Evolutionary conservation across 2,113 vertebrate genomes (phyloP), one percentile per base, ranked within the genome.

Genomic region (Colinus virginianus): DNA sequence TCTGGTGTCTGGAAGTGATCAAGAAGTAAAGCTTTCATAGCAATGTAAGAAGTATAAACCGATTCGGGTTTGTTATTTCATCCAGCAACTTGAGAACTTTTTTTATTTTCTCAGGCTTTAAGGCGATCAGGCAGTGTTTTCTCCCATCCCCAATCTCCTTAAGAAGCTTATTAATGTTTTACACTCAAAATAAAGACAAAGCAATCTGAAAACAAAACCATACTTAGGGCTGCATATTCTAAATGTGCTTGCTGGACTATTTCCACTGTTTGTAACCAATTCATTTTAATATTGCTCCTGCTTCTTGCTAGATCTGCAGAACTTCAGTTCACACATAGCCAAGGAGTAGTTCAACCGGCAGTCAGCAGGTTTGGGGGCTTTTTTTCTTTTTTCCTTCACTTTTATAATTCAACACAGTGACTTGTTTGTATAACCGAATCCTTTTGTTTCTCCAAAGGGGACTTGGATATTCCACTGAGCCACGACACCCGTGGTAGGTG

Each of bases 351-450:
- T 95, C 84, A 88, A 92, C 69, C 69, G 70, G 77, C 78, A 70
- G 64, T n/a, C 56, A 85, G 55, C 67, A 92, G 86, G 82, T 77
- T 94, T 95, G 70, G 49, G 26, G 7, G 28, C 17, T 40, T 63
- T 62, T 58, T 21, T 70, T 85, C 75, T 20, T 42, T 28, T 17
- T 3, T 40, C 40, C 3, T 2, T 15, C 2, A 18, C 30, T 70
- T 84, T 90, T 90, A 77, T 89, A 85, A 90, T 95, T 91, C 83
- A 67, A 53, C 7, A 14, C 51, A 79, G 64, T 49, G 79, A 48
- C 70, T 94, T 97, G 91, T 96, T 97, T 97, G 97, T 87, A 93
- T 67, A 96, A 95, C 69, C 2, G 8, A 90, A 92, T 93, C 83
- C 48, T 95, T 97, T 95, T 97, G 93, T 97, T 97, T 97, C 76